phyloP scores from a whole-genome alignment of 2,888 invertebrate species.

The Dolomedes plantarius region DNA sequence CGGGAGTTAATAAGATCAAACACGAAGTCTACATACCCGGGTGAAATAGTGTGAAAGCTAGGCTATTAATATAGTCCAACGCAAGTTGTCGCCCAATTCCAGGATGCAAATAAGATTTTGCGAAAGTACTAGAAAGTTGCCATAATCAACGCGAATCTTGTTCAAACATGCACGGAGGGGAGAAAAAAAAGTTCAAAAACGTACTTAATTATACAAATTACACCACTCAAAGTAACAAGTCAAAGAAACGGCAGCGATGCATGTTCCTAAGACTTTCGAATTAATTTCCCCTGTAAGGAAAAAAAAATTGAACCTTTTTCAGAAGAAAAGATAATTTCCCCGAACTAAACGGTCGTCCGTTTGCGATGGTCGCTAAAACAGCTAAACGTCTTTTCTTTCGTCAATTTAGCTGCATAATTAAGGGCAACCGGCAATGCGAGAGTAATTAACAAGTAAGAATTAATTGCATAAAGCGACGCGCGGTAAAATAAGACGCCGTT shows the following conservation, averaged over 20 bases:
- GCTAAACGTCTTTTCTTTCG: conserved; percentile 34
- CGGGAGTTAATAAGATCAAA: too few species aligned
- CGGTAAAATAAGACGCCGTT: conserved; percentile 36
- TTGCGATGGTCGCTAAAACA: not conserved
- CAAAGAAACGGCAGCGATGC: not conserved
- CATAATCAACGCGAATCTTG: too few species aligned
- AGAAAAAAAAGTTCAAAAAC: too few species aligned
- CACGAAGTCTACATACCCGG: too few species aligned
- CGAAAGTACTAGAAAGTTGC: too few species aligned
- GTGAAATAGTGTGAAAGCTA: too few species aligned
- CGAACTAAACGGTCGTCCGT: conserved; percentile 47
- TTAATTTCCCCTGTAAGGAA: not conserved
- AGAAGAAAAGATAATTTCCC: not conserved
- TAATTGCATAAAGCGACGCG: conserved; percentile 34
- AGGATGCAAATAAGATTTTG: too few species aligned
- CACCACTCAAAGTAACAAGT: not conserved
- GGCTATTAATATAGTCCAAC: too few species aligned
- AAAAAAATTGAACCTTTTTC: conserved; percentile 11
- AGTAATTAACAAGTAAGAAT: conserved; percentile 65
- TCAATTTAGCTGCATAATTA: conserved; percentile 52
- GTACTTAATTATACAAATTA: too few species aligned
- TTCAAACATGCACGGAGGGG: too few species aligned
- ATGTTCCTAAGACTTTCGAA: not conserved
- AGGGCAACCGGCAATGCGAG: conserved; percentile 33
- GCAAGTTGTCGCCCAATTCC: too few species aligned